Percentiles rank a stretch among this genome's conserved stretches.
These are phyloP conservation scores for Boleophthalmus pectinirostris DNA, from an alignment of 2,113 vertebrate genomes.

Conservation along the genomic window DNA sequence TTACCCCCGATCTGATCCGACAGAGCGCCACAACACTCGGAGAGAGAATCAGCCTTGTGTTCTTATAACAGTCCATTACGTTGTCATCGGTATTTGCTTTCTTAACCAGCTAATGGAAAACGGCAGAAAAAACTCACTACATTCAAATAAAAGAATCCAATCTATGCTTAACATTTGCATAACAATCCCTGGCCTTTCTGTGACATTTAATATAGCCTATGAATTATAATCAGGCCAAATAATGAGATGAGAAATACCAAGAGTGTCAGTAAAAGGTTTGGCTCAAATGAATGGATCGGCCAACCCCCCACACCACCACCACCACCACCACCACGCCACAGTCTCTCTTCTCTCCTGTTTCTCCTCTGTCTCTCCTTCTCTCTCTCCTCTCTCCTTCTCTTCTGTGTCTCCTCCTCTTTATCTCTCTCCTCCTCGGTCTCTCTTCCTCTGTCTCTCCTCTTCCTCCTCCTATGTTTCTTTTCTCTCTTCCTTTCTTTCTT, in stretches of 20 bases:
- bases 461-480: too few relatives aligned
- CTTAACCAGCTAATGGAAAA: constrained; percentile 10
- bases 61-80: constrained; percentile 31
- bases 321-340: too few relatives aligned
- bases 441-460: too few relatives aligned
- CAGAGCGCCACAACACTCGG: constrained; percentile 4
- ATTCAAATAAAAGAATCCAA: constrained; percentile 63
- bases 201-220: constrained; percentile 78
- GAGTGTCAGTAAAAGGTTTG: constrained; percentile 70
- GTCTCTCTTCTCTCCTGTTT: too few relatives aligned
- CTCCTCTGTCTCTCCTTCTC: too few relatives aligned
- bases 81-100: constrained; percentile 39
- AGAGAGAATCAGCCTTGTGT: constrained; percentile 13
- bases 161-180: constrained; percentile 75
- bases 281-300: constrained; percentile 57
- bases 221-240: constrained; percentile 77
- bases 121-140: constrained; percentile 4
- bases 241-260: constrained; percentile 75
- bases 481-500: too few relatives aligned
- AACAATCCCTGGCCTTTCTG: constrained; percentile 77
- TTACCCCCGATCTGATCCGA: constrained; percentile 13
- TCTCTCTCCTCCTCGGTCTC: too few relatives aligned
- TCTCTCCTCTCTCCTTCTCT: too few relatives aligned
- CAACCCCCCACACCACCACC: constrained; percentile 1
- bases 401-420: too few relatives aligned